Conservation (phyloP, 1,140 invertebrate genomes). For the Callitettix versicolor region DNA sequence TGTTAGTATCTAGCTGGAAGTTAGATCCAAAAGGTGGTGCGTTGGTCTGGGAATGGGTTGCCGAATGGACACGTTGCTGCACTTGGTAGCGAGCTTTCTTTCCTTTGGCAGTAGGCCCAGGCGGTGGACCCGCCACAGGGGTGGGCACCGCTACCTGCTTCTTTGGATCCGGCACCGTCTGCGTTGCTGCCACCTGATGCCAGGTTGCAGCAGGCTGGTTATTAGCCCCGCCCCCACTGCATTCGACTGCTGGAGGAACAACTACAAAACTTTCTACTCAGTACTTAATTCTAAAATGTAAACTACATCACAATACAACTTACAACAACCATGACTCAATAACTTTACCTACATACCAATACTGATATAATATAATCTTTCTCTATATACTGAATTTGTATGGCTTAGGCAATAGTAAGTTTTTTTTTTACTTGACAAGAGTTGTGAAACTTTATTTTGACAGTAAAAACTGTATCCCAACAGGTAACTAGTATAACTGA, state of each 20-base stretch:
- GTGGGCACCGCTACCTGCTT: slow-evolving; percentile 31
- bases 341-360: too few species aligned
- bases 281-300: too few species aligned
- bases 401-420: too few species aligned
- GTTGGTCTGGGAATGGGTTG: slow-evolving; percentile 5
- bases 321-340: too few species aligned
- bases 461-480: too few species aligned
- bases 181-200: slow-evolving; percentile 29
- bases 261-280: too few species aligned
- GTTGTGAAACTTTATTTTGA: too few species aligned
- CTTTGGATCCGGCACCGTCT: slow-evolving; percentile 37
- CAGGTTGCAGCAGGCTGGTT: slow-evolving; percentile 14
- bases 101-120: slow-evolving; percentile 32
- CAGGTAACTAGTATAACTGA: too few species aligned
- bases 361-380: too few species aligned
- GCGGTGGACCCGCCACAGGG: slow-evolving; percentile 28
- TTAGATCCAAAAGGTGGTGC: slow-evolving; percentile 1
- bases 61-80: slow-evolving; percentile 12
- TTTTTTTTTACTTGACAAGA: too few species aligned
- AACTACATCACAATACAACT: too few species aligned
- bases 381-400: too few species aligned
- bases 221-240: background rate
- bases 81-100: slow-evolving; percentile 19
- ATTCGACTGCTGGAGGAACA: background rate
- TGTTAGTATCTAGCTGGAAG: slow-evolving; percentile 10